Evolutionary conservation across 2,888 invertebrate genomes (phyloP).

Genomic region (Loripinus fragilis): DNA sequence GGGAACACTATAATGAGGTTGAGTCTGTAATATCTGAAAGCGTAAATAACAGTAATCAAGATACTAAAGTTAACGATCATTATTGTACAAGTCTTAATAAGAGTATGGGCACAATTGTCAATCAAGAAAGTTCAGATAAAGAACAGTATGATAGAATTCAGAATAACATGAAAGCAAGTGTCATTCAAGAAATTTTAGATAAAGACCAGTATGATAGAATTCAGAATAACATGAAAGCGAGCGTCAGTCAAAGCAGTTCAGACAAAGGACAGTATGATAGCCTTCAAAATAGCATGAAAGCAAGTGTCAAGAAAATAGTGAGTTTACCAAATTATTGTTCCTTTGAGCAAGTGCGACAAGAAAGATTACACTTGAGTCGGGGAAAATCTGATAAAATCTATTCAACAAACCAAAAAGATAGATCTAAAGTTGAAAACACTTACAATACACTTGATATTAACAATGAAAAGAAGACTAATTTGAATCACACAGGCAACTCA

Average conservation of each 20-base stretch:
- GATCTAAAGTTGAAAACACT: neutral
- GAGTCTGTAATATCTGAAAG: neutral
- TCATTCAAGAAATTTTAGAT: no score
- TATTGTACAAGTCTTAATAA: neutral
- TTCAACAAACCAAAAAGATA: neutral
- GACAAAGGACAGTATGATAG: constrained; percentile 6
- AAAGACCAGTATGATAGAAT: no score
- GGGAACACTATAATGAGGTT: constrained; percentile 3
- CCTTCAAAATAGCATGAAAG: neutral
- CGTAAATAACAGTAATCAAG: no score
- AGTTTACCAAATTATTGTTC: constrained; percentile 1
- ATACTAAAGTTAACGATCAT: no score
- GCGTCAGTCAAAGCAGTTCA: neutral
- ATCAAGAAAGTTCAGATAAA: neutral
- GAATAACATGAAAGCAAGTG: neutral
- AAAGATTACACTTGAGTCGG: no score
- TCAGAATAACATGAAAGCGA: neutral
- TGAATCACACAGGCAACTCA: no score
- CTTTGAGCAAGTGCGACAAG: neutral
- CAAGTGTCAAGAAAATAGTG: neutral
- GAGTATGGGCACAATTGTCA: no score
- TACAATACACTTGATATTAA: neutral
- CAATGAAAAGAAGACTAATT: no score
- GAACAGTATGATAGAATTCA: constrained; percentile 1
- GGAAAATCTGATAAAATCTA: neutral